Percentiles rank a stretch among this genome's conserved stretches.
phyloP scores from a whole-genome alignment of 2,888 invertebrate species.

The Drosophila nr. perissopoda region DNA sequence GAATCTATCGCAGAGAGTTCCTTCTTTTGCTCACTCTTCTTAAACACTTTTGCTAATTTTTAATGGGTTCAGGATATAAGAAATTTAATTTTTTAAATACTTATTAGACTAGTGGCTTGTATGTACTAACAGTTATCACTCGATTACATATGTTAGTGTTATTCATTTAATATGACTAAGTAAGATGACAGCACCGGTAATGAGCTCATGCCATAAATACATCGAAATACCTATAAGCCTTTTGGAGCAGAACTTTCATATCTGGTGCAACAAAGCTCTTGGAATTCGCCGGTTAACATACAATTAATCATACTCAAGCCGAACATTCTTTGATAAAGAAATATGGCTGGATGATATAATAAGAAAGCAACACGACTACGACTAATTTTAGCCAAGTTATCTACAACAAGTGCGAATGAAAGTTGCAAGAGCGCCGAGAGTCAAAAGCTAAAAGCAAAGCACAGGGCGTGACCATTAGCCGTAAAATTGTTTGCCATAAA shows the following conservation, averaged over 20 bases:
- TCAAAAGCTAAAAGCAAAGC: slow-evolving; percentile 9
- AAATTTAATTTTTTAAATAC: neutral
- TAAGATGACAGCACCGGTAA: slow-evolving; percentile 38
- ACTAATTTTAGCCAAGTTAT: slow-evolving; percentile 51
- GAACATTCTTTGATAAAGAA: slow-evolving; percentile 50
- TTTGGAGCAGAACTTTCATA: slow-evolving; percentile 34
- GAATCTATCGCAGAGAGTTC: neutral
- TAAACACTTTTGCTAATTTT: neutral
- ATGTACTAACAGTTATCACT: neutral
- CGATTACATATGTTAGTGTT: neutral
- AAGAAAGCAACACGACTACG: slow-evolving; percentile 38
- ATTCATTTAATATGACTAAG: slow-evolving; percentile 39
- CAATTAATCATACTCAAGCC: slow-evolving; percentile 65
- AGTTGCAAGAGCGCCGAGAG: slow-evolving; percentile 45
- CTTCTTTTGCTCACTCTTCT: neutral
- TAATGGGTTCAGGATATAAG: neutral
- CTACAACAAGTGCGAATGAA: slow-evolving; percentile 26
- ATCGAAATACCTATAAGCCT: slow-evolving; percentile 1
- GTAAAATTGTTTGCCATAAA: slow-evolving; percentile 42
- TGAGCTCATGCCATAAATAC: slow-evolving; percentile 43
- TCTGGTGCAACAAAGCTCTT: slow-evolving; percentile 14
- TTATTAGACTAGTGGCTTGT: neutral
- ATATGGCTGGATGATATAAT: slow-evolving; percentile 53
- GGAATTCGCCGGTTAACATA: slow-evolving; percentile 31
- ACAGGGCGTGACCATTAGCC: slow-evolving; percentile 41